These are phyloP conservation scores for Drosophila atripex DNA, from an alignment of 2,888 invertebrate genomes.

Conservation along the genomic window DNA sequence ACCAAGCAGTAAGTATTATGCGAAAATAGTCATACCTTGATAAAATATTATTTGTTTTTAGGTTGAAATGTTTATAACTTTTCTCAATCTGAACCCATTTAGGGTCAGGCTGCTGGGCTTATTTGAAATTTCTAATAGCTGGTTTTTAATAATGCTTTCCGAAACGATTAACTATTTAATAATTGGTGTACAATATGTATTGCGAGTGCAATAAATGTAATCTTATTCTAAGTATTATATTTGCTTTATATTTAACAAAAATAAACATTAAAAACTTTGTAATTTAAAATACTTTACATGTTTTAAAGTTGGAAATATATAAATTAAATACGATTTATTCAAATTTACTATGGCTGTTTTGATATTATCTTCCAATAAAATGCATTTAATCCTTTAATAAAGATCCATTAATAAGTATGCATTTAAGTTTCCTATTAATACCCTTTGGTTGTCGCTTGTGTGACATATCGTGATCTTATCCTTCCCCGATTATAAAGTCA, in stretches of 20 bases:
- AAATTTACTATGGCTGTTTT: no score
- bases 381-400: no score
- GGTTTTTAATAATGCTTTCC: neutral
- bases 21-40: neutral
- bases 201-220: neutral
- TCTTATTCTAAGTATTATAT: no score
- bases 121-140: neutral
- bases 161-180: neutral
- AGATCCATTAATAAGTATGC: no score
- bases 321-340: no score
- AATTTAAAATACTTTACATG: no score
- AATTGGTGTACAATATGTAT: neutral
- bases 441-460: no score
- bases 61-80: neutral
- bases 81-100: neutral
- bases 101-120: neutral
- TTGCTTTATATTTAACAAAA: no score
- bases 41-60: neutral
- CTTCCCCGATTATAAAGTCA: neutral
- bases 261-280: no score
- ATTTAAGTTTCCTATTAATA: no score
- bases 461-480: neutral
- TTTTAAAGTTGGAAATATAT: no score
- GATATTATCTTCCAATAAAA: no score
- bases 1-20: neutral